These are phyloP conservation scores for Gymnocheta viridis DNA, from an alignment of 2,888 invertebrate species.

Conservation along the genomic window DNA sequence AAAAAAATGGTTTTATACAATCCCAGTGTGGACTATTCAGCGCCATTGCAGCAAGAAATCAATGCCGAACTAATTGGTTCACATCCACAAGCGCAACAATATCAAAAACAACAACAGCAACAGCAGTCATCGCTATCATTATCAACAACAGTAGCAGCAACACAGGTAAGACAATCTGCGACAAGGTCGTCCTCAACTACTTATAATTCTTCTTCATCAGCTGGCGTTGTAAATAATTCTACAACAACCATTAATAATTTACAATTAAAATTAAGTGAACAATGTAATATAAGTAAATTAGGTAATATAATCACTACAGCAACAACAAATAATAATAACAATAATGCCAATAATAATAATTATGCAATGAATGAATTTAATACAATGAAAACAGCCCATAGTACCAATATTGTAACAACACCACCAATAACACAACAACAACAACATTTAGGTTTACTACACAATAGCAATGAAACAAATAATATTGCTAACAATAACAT, in stretches of 20 bases:
- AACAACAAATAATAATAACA: slow-evolving; percentile 30
- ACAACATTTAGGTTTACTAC: slow-evolving; percentile 70
- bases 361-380: slow-evolving; percentile 76
- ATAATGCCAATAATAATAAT: slow-evolving; percentile 69
- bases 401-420: slow-evolving; percentile 68
- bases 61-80: slow-evolving; percentile 79
- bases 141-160: slow-evolving; percentile 68
- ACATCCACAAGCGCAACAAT: slow-evolving; percentile 78
- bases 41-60: slow-evolving; percentile 80
- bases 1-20: slow-evolving; percentile 75
- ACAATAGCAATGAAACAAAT: slow-evolving; percentile 66
- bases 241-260: slow-evolving; percentile 69
- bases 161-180: slow-evolving; percentile 66
- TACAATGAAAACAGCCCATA: slow-evolving; percentile 71
- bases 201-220: slow-evolving; percentile 57
- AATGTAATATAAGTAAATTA: slow-evolving; percentile 74
- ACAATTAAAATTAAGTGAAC: slow-evolving; percentile 74
- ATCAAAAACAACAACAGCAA: slow-evolving; percentile 73
- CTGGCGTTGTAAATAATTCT: slow-evolving; percentile 69
- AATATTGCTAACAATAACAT: slow-evolving; percentile 33
- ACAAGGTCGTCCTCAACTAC: slow-evolving; percentile 58
- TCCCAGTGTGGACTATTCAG: slow-evolving; percentile 80
- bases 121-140: slow-evolving; percentile 71
- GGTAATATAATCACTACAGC: slow-evolving; percentile 50
- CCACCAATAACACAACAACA: slow-evolving; percentile 73